phyloP scores from a whole-genome alignment of 1,140 invertebrate genomes.

The Drosophila serrata region DNA sequence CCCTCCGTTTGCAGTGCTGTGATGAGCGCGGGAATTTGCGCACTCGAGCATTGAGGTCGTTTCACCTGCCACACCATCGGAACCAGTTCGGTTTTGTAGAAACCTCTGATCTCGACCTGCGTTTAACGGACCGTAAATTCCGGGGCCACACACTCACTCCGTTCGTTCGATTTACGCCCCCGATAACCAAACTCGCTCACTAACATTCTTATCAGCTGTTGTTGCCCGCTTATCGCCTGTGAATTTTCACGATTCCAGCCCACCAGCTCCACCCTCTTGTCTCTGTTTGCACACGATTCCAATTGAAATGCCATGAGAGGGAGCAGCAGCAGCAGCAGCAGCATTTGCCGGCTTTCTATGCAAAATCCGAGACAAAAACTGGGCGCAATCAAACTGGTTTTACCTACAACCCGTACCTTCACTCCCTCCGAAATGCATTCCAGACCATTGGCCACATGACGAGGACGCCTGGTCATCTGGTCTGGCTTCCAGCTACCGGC shows the following conservation, averaged over 20 bases:
- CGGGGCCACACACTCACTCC: slow-evolving; percentile 19
- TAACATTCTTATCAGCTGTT: slow-evolving; percentile 35
- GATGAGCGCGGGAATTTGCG: slow-evolving; percentile 42
- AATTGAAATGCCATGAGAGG: slow-evolving; percentile 8
- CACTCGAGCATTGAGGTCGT: slow-evolving; percentile 46
- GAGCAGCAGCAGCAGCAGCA: slow-evolving; percentile 1
- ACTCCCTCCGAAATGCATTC: slow-evolving; percentile 43
- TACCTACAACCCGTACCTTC: background rate
- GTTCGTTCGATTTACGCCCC: slow-evolving; percentile 8
- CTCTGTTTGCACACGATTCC: slow-evolving; percentile 36
- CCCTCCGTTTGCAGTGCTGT: slow-evolving; percentile 1
- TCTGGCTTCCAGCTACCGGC: slow-evolving; percentile 9
- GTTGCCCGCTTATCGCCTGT: slow-evolving; percentile 45
- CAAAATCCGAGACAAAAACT: slow-evolving; percentile 24
- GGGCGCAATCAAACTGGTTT: slow-evolving; percentile 38
- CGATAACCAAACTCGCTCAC: slow-evolving; percentile 21
- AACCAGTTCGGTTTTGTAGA: slow-evolving; percentile 28
- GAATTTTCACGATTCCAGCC: slow-evolving; percentile 39
- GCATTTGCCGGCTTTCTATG: slow-evolving; percentile 45
- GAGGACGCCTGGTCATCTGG: slow-evolving; percentile 37
- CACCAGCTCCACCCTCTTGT: background rate
- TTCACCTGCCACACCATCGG: slow-evolving; percentile 40
- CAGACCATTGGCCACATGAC: slow-evolving; percentile 53
- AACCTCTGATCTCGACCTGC: slow-evolving; percentile 32
- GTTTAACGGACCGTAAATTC: slow-evolving; percentile 27